A percentile compares a stretch with the other conserved stretches of the same genome.
Conservation (phyloP, 2,113 vertebrate genomes). For the Jacana jacana region DNA sequence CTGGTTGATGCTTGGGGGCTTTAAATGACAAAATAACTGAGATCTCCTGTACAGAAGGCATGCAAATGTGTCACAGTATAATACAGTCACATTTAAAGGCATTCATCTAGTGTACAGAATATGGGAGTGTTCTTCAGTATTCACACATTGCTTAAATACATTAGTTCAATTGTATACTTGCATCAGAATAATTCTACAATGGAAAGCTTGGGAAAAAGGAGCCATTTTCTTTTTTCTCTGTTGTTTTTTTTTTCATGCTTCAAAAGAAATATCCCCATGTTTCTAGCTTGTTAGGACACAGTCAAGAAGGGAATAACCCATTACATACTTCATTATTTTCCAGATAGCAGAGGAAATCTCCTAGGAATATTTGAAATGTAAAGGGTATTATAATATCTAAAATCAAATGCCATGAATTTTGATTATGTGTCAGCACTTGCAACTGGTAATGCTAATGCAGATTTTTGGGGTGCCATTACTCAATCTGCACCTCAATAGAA, state of each 20-base stretch:
- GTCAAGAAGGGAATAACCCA: slow-evolving; percentile 29
- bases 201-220: neutral
- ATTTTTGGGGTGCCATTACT: neutral
- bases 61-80: neutral
- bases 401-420: slow-evolving; percentile 31
- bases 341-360: slow-evolving; percentile 20
- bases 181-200: neutral
- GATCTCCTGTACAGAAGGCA: neutral
- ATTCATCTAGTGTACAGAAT: neutral
- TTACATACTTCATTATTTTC: slow-evolving; percentile 56
- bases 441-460: neutral
- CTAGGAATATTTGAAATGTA: slow-evolving; percentile 29
- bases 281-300: slow-evolving; percentile 19
- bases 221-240: neutral
- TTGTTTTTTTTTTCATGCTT: neutral
- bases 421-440: slow-evolving; percentile 4
- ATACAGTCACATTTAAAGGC: neutral
- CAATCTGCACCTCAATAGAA: neutral
- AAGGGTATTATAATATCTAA: neutral
- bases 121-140: neutral
- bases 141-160: neutral
- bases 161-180: neutral
- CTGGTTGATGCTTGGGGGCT: neutral
- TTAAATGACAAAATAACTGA: neutral
- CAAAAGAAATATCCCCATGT: neutral